phyloP scores from a whole-genome alignment of 2,888 invertebrate genomes.

The Trilocha varians region DNA sequence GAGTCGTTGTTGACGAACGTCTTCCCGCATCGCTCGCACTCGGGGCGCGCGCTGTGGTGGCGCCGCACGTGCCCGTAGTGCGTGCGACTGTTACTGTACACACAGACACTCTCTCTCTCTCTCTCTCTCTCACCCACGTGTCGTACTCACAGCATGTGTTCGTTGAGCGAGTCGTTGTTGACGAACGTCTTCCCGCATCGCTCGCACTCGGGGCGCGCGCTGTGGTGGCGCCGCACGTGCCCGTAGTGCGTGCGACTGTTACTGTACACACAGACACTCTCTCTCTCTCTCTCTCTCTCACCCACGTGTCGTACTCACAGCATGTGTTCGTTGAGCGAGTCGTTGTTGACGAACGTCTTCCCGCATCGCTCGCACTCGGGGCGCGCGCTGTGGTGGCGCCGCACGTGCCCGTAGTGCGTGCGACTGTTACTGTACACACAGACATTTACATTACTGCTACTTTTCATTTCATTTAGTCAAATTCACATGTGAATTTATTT shows the following conservation, averaged over 20 bases:
- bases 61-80: too few relatives aligned
- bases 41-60: too few relatives aligned
- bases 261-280: constrained; percentile 25
- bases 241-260: constrained; percentile 58
- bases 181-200: background rate
- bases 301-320: constrained; percentile 38
- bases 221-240: background rate
- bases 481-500: too few relatives aligned
- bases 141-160: constrained; percentile 52
- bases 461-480: too few relatives aligned
- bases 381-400: background rate
- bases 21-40: too few relatives aligned
- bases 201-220: background rate
- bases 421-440: constrained; percentile 42
- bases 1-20: too few relatives aligned
- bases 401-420: constrained; percentile 40
- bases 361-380: background rate
- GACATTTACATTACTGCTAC: too few relatives aligned
- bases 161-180: constrained; percentile 41
- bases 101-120: too few relatives aligned
- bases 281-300: too few relatives aligned
- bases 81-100: background rate
- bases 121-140: too few relatives aligned
- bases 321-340: constrained; percentile 52
- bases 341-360: constrained; percentile 13